Base-by-base conservation (phyloP, 2,888 invertebrate genomes). In the Cantharis rufa region DNA sequence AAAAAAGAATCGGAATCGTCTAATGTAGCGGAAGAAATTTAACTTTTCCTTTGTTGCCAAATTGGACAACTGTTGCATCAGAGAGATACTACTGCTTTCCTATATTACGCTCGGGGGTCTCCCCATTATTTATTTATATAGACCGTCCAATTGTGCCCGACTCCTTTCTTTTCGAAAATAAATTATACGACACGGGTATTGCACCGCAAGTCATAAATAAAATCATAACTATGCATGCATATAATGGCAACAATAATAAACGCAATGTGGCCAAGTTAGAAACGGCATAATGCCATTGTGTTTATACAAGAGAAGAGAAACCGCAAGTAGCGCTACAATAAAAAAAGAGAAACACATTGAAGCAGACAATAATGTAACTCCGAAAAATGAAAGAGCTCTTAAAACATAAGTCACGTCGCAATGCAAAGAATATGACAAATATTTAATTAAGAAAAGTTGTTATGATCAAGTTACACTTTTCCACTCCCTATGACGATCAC, bases 401-500 rank as follows among this genome's bases (percentile, higher is more conserved):
- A 48, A 48, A 32, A n/a, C 48, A 7, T 48, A 63, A 66, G 64
- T 21, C 21, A 66, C 64, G 24, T 66, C 64, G 21, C 10, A 63
- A 21, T 13, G 18, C 16, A 21, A 66, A 66, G 24, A 66, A 66
- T 66, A 24, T 66, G 64, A 66, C 64, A 66, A 63, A 66, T n/a
- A 66, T 66, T 66, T 66, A 66, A 66, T 66, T 66, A 66, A 66
- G 18, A 66, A 66, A 66, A 66, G 64, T 66, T 66, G 64, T 66
- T 66, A 66, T 66, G 24, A 66, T 18, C 64, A 21, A 66, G 64
- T 66, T 66, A 63, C 28, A 27, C 48, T n/a, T 62, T 18, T 71
- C 77, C 80, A 81, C 80, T 80, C 80, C 82, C 75, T 81, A 81
- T 78, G 81, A 82, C 85, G 83, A 83, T 84, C 71, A 83, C 83